Base-by-base conservation (phyloP, 2,888 invertebrate species). In the Hydrotaea cyrtoneurina region DNA sequence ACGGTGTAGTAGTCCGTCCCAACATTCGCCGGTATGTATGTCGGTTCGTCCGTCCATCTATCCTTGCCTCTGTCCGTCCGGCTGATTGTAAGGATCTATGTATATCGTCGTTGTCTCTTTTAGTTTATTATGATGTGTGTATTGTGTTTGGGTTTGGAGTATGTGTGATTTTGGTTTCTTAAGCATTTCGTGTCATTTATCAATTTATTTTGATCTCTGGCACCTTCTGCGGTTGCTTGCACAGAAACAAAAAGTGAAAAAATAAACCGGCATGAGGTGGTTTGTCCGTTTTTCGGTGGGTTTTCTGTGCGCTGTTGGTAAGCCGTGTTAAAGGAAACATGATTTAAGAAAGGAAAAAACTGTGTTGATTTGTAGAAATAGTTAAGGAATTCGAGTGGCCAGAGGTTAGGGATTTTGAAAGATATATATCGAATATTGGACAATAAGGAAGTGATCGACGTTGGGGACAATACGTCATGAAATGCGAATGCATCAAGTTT, bases 181-280 rank as follows among this genome's bases (percentile, higher is more conserved):
- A 66, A 66, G 57, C 78, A 46, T 83, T 86, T 85, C 86, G 86
- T 86, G 86, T 86, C 78, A 85, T 85, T 86, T 86, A 86, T 86
- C 86, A 86, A 86, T 82, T 78, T 73, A 83, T 86, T 83, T 84
- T 79, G 86, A 86, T 86, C 86, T 84, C 80, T 86, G 66, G 82
- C 85, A 85, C 85, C 85, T 85, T 82, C 73, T 71, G n/a, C n/a
- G 55, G 53, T 62, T 13, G 31, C 10, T 46, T 53, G 26, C 62
- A 7, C 7, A 31, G 31, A 31, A 7, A 31, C 31, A 31, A 31
- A 31, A 31, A 31, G 31, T 2, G n/a, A n/a, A n/a, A n/a, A 78
- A 36, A 62, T 23, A 75, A 78, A 83, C 74, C 78, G 74, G 69
- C n/a, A 69, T 53, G 53, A 73, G 73, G 5, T 72, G 55, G 4